phyloP scores from a whole-genome alignment of 2,888 invertebrate species.

The Luperina testacea region DNA sequence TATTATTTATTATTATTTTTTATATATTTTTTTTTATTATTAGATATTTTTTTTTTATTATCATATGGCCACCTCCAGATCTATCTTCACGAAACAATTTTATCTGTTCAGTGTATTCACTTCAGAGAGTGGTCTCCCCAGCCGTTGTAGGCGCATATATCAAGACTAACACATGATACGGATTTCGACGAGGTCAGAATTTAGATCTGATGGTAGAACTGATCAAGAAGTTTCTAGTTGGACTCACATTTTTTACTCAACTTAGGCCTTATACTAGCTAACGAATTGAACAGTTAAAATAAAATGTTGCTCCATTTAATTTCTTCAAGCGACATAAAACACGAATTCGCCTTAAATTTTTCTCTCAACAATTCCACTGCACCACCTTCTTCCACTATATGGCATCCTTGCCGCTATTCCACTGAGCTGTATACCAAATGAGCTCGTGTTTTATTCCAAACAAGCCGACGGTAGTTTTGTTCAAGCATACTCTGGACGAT shows the following conservation, averaged over 20 bases:
- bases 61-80: no score
- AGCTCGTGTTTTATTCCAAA: constrained; percentile 74
- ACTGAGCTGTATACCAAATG: constrained; percentile 75
- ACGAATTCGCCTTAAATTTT: not conserved
- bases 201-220: not conserved
- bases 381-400: constrained; percentile 27
- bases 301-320: not conserved
- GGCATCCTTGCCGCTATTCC: constrained; percentile 64
- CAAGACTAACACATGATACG: not conserved
- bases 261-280: not conserved
- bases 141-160: not conserved
- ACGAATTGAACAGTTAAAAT: not conserved
- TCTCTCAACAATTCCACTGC: constrained; percentile 11
- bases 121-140: no score
- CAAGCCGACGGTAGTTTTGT: constrained; percentile 71
- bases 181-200: not conserved
- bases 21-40: no score
- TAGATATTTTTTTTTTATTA: no score
- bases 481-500: constrained; percentile 70
- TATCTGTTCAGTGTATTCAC: not conserved
- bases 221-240: no score
- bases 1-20: no score
- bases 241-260: not conserved
- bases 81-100: not conserved
- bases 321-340: not conserved